Conservation (phyloP, 2,888 invertebrate genomes). For the Saturnia pavonia region DNA sequence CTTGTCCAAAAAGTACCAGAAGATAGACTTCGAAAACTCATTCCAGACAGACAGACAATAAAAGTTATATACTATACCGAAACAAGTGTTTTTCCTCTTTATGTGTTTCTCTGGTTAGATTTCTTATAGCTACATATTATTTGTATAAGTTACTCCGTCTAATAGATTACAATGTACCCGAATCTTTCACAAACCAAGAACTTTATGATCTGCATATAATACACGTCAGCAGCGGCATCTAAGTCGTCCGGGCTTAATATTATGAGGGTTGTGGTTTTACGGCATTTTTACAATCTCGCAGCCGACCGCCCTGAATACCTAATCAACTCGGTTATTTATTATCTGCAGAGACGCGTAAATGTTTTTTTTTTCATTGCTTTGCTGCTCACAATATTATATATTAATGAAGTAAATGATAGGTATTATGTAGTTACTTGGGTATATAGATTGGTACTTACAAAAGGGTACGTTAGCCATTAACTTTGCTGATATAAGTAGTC, state of each 20-base stretch:
- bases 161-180: neutral
- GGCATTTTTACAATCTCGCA: constrained; percentile 30
- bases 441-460: too few species aligned
- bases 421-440: neutral
- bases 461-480: neutral
- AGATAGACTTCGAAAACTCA: neutral
- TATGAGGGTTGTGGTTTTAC: constrained; percentile 27
- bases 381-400: neutral
- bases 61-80: neutral
- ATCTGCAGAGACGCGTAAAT: neutral
- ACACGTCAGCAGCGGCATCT: neutral
- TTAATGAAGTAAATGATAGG: neutral
- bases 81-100: neutral
- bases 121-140: neutral
- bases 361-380: neutral
- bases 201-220: constrained; percentile 8
- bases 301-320: constrained; percentile 26
- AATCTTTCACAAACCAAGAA: neutral
- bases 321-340: constrained; percentile 10
- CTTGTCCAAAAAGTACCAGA: neutral
- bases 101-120: neutral
- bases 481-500: too few species aligned
- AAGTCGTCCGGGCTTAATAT: constrained; percentile 22
- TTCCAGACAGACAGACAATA: neutral
- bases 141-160: neutral